A percentile compares a stretch with the other conserved stretches of the same genome.
Conservation (phyloP, 92 coral and sea anemone genomes). For the Siderastrea radians region DNA sequence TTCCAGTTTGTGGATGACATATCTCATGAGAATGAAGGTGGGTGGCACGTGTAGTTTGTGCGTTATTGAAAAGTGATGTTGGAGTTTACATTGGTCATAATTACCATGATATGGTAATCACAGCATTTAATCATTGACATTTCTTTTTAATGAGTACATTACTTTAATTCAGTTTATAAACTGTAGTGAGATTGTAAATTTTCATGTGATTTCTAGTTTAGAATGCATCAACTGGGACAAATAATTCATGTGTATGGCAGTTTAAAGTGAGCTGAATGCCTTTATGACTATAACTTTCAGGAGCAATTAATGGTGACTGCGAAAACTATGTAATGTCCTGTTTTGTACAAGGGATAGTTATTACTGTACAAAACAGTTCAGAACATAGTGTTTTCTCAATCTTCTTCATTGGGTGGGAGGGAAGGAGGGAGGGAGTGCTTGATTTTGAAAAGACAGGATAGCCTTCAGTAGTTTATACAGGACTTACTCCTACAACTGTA, state of each 20-base stretch:
- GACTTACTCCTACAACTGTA: no score
- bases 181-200: not conserved
- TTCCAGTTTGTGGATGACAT: slow-evolving; percentile 29
- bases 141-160: not conserved
- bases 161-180: not conserved
- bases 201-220: not conserved
- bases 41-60: not conserved
- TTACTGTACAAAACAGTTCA: not conserved
- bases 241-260: not conserved
- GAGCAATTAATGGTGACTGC: no score
- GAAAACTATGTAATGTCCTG: no score
- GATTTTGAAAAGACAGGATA: not conserved
- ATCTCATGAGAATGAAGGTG: slow-evolving; percentile 1
- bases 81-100: not conserved
- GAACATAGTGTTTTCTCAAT: not conserved
- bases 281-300: not conserved
- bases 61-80: not conserved
- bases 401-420: not conserved
- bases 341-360: no score
- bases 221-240: not conserved
- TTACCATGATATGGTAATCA: not conserved
- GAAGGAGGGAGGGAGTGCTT: no score
- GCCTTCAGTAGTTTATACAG: not conserved
- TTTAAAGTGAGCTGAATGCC: not conserved
- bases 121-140: not conserved